Conservation (phyloP, 2,113 vertebrate genomes). For the Hydropotes inermis region DNA sequence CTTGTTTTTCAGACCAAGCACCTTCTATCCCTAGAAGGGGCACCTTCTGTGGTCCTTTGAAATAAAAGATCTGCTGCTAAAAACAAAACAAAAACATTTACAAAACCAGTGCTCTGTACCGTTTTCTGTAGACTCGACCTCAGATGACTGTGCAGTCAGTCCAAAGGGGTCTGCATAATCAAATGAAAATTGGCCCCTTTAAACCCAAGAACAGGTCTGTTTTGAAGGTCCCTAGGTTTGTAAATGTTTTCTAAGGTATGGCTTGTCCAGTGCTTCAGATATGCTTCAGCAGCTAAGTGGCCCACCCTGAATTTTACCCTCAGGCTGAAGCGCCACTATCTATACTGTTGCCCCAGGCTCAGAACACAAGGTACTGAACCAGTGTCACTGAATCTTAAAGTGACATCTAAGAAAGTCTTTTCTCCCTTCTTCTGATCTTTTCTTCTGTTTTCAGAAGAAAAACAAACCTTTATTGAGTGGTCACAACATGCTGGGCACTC, state of each 20-base stretch:
- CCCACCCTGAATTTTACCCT: background rate
- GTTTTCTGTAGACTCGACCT: background rate
- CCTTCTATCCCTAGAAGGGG: background rate
- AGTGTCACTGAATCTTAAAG: background rate
- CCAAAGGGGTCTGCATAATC: background rate
- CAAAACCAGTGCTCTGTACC: background rate
- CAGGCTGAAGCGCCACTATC: background rate
- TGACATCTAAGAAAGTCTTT: background rate
- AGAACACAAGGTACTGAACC: background rate
- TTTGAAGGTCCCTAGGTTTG: background rate
- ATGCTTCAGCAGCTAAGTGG: background rate
- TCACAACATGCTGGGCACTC: background rate
- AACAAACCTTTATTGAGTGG: background rate
- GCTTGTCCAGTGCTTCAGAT: background rate
- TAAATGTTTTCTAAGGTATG: background rate
- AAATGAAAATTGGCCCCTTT: background rate
- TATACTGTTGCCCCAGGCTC: background rate
- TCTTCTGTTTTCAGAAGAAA: background rate
- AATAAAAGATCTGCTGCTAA: slow-evolving; percentile 4
- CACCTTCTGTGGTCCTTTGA: background rate
- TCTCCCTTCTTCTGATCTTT: background rate
- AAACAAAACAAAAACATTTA: background rate
- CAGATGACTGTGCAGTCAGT: background rate
- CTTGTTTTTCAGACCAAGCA: background rate
- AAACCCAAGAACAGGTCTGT: background rate